Conservation (phyloP, 2,888 invertebrate genomes). For the Sarcophaga caerulescens region DNA sequence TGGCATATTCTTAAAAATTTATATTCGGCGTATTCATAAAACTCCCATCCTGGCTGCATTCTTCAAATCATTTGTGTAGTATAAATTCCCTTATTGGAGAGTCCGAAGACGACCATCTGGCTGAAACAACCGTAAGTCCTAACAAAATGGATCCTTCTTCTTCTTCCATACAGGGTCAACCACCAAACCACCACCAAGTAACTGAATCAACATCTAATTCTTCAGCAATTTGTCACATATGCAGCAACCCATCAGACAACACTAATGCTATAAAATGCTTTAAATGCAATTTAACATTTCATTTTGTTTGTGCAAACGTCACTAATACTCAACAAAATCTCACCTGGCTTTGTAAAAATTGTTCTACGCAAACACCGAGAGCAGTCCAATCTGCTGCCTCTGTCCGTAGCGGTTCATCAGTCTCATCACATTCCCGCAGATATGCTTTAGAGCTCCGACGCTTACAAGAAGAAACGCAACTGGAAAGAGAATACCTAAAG, state of each 20-base stretch:
- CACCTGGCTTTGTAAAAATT: too few relatives aligned
- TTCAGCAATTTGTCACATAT: conserved; percentile 17
- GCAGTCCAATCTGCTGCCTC: too few relatives aligned
- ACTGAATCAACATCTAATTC: background rate
- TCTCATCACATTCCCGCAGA: too few relatives aligned
- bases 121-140: conserved; percentile 31
- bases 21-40: too few relatives aligned
- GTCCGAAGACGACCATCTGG: background rate
- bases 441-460: too few relatives aligned
- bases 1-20: too few relatives aligned
- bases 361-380: too few relatives aligned
- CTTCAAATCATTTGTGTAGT: too few relatives aligned
- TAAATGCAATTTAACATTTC: conserved; percentile 24
- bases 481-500: conserved; percentile 21
- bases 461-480: conserved; percentile 37
- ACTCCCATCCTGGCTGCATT: too few relatives aligned
- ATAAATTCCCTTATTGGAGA: background rate
- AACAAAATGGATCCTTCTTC: conserved; percentile 25
- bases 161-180: conserved; percentile 46
- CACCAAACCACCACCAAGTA: conserved; percentile 8
- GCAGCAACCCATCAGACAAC: conserved; percentile 17
- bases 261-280: conserved; percentile 9
- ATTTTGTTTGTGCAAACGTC: conserved; percentile 7
- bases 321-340: too few relatives aligned
- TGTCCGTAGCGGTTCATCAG: background rate